Conservation (phyloP, 2,797 vertebrate genomes). For the Capromys pilorides region DNA sequence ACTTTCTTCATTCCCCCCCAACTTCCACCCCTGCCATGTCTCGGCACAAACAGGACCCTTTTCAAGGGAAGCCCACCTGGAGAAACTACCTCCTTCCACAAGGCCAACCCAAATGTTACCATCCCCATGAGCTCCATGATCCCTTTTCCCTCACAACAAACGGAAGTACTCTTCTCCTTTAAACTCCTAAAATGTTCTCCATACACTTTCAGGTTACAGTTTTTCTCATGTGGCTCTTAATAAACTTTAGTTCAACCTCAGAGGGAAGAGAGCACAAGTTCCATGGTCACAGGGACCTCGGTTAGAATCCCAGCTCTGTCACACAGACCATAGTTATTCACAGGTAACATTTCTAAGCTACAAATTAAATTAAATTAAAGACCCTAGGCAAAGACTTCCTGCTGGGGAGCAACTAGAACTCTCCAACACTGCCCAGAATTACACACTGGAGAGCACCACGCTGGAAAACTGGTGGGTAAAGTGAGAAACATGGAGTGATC, state of each 20-base stretch:
- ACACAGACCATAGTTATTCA: background rate
- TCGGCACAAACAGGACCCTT: background rate
- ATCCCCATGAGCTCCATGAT: no score
- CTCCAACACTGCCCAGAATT: background rate
- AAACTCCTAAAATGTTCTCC: background rate
- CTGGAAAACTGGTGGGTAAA: background rate
- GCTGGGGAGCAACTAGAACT: background rate
- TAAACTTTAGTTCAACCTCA: background rate
- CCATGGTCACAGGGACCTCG: background rate
- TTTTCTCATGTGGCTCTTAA: background rate
- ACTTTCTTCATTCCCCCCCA: background rate
- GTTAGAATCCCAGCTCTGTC: background rate
- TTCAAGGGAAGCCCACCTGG: background rate
- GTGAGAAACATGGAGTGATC: background rate
- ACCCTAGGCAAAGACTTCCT: background rate
- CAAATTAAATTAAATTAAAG: background rate
- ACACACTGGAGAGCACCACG: background rate
- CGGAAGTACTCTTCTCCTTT: background rate
- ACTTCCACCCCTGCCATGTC: background rate
- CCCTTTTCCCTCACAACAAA: no score
- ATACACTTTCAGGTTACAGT: background rate
- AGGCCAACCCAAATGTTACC: background rate
- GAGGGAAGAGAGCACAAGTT: background rate
- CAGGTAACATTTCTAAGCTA: background rate
- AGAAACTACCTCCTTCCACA: background rate